Conservation (phyloP, 2,888 invertebrate species). For the Eupithecia dodoneata region DNA sequence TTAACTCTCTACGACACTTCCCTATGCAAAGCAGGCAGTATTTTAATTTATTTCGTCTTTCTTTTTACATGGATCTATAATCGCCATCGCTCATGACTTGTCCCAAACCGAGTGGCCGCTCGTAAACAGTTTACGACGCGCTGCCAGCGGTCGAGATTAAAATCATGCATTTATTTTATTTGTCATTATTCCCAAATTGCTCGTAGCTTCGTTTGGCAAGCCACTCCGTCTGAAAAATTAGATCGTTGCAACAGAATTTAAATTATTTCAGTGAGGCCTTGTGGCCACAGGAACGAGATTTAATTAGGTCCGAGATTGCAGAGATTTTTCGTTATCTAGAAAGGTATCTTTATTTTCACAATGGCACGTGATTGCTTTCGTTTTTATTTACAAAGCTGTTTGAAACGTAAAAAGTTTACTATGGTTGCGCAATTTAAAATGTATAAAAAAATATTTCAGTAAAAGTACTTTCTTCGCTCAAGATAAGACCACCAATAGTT, state of each 20-base stretch:
- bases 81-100: slow-evolving; percentile 37
- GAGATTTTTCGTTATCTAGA: slow-evolving; percentile 1
- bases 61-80: neutral
- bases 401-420: neutral
- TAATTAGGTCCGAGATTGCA: slow-evolving; percentile 11
- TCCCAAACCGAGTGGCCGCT: slow-evolving; percentile 62
- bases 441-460: neutral
- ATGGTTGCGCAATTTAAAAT: too few relatives aligned
- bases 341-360: slow-evolving; percentile 14
- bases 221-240: slow-evolving; percentile 38
- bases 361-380: neutral
- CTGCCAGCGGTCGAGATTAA: slow-evolving; percentile 75
- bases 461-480: neutral
- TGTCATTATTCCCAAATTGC: slow-evolving; percentile 74
- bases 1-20: too few relatives aligned
- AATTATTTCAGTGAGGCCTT: slow-evolving; percentile 13
- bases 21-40: too few relatives aligned
- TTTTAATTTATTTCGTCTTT: neutral
- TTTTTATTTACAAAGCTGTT: neutral
- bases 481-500: too few relatives aligned
- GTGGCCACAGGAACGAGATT: slow-evolving; percentile 3
- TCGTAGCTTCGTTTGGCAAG: slow-evolving; percentile 46
- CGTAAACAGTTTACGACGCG: slow-evolving; percentile 80
- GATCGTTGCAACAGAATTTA: slow-evolving; percentile 35
- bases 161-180: slow-evolving; percentile 82